phyloP scores from a whole-genome alignment of 2,113 vertebrate species.

The Barbus barbus region DNA sequence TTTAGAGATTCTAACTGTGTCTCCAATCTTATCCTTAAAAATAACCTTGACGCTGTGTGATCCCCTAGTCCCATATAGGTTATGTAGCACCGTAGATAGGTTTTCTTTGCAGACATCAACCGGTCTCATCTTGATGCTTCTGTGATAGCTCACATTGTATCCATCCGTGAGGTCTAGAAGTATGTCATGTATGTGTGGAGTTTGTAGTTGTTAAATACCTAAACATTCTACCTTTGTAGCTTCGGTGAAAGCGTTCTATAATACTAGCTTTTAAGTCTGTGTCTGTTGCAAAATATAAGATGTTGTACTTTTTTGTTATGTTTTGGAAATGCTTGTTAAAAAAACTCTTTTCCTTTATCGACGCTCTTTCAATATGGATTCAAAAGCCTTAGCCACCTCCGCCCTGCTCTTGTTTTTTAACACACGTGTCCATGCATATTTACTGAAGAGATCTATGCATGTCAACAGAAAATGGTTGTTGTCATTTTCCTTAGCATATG shows the following conservation, averaged over 20 bases:
- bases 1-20: too few relatives aligned
- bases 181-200: neutral
- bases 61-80: too few relatives aligned
- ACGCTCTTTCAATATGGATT: neutral
- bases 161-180: neutral
- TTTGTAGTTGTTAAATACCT: neutral
- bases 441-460: neutral
- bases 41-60: too few relatives aligned
- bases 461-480: neutral
- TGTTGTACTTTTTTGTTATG: neutral
- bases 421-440: neutral
- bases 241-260: neutral
- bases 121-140: neutral
- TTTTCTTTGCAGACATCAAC: neutral
- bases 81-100: neutral
- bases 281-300: neutral
- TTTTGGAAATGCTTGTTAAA: slow-evolving; percentile 17
- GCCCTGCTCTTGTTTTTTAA: too few relatives aligned
- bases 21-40: too few relatives aligned
- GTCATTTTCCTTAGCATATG: neutral
- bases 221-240: neutral
- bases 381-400: neutral
- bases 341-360: neutral
- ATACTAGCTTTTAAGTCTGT: neutral
- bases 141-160: neutral